Percentiles rank a stretch among this genome's conserved stretches.
Evolutionary conservation across 2,888 invertebrate species (phyloP).

Genomic region (Phengaris arion): DNA sequence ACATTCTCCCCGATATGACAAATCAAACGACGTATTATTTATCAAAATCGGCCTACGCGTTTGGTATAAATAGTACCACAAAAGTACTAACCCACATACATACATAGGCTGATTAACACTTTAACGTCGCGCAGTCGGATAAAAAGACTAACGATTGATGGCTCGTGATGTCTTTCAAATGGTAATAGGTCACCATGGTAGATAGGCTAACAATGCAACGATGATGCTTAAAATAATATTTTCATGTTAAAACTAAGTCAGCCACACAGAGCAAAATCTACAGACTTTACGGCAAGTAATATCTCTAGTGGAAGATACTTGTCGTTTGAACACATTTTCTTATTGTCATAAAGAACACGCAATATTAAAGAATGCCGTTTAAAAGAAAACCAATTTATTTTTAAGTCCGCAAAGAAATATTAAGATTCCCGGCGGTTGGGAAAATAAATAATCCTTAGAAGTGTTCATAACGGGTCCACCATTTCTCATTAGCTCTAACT

Average conservation of each 20-base stretch:
- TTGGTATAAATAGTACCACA: too few species aligned
- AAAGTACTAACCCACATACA: too few species aligned
- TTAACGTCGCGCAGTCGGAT: too few species aligned
- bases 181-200: too few species aligned
- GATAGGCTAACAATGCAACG: neutral
- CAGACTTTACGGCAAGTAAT: neutral
- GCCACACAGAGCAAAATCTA: neutral
- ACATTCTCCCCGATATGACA: too few species aligned
- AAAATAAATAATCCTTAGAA: conserved; percentile 33
- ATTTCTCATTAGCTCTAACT: conserved; percentile 67
- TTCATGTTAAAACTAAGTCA: neutral
- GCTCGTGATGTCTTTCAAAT: too few species aligned
- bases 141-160: too few species aligned
- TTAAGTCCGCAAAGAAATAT: conserved; percentile 28
- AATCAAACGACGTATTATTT: too few species aligned
- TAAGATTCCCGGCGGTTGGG: conserved; percentile 28
- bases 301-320: neutral
- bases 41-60: too few species aligned
- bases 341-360: conserved; percentile 21
- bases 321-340: conserved; percentile 14
- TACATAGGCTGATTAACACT: too few species aligned
- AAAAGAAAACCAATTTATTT: conserved; percentile 29
- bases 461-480: conserved; percentile 48
- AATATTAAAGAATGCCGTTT: conserved; percentile 25
- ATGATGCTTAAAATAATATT: neutral